These are phyloP conservation scores for Trisateles emortualis DNA, from an alignment of 2,888 invertebrate species.

Conservation along the genomic window DNA sequence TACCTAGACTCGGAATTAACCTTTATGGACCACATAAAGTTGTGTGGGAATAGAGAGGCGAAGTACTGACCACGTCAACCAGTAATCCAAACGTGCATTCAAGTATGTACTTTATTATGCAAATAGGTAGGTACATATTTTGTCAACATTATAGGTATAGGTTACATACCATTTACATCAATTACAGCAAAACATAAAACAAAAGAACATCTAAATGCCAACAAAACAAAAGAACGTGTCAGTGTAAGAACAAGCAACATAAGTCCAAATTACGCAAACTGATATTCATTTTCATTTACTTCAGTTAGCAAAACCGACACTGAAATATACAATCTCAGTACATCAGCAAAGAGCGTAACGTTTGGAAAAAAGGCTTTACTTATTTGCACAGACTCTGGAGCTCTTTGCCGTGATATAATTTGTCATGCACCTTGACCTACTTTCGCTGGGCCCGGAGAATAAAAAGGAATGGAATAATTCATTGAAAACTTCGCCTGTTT, in stretches of 20 bases:
- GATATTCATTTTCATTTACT: constrained; percentile 41
- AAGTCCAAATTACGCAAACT: constrained; percentile 29
- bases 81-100: too few relatives aligned
- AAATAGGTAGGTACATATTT: too few relatives aligned
- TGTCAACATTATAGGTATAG: too few relatives aligned
- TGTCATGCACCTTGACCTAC: constrained; percentile 73
- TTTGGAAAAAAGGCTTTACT: constrained; percentile 66
- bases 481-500: constrained; percentile 52
- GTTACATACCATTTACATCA: too few relatives aligned
- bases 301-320: constrained; percentile 37
- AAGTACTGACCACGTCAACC: too few relatives aligned
- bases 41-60: too few relatives aligned
- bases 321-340: constrained; percentile 46
- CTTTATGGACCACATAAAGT: too few relatives aligned
- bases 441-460: constrained; percentile 44
- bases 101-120: too few relatives aligned
- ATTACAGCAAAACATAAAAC: too few relatives aligned
- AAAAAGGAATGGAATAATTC: constrained; percentile 56
- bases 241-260: background rate
- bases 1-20: too few relatives aligned
- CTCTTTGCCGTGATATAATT: constrained; percentile 66
- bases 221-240: background rate
- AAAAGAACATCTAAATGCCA: too few relatives aligned
- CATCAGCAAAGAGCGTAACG: constrained; percentile 59
- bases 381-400: constrained; percentile 66